Conservation (phyloP, 2,113 vertebrate genomes). For the Pholis gunnellus region DNA sequence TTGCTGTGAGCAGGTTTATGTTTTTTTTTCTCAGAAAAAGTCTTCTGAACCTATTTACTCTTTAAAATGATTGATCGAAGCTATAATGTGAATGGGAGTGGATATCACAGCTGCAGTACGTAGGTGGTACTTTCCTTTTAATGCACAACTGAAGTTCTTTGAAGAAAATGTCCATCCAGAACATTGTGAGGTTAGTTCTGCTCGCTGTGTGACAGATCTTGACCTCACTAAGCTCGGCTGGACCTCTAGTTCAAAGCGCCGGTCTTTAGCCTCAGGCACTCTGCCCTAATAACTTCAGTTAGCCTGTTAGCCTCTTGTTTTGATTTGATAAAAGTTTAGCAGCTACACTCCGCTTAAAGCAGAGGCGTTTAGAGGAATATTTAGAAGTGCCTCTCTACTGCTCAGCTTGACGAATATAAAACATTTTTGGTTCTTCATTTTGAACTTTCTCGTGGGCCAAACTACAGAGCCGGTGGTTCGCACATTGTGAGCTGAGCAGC, state of each 20-base stretch:
- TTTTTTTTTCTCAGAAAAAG: background rate
- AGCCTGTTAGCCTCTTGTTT: constrained; percentile 83
- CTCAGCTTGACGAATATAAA: constrained; percentile 34
- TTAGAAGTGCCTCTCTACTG: constrained; percentile 21
- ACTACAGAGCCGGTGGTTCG: constrained; percentile 37
- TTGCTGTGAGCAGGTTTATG: background rate
- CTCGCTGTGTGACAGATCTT: constrained; percentile 65
- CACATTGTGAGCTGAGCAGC: constrained; percentile 60
- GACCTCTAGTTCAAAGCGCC: constrained; percentile 79
- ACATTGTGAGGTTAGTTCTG: constrained; percentile 49
- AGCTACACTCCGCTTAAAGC: background rate
- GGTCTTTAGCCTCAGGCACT: constrained; percentile 86
- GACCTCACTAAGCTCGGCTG: constrained; percentile 75
- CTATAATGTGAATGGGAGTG: background rate
- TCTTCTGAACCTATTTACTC: background rate
- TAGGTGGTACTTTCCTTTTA: background rate
- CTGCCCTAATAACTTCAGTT: constrained; percentile 92
- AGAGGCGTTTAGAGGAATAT: background rate
- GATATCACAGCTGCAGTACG: background rate
- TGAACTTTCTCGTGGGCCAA: constrained; percentile 36
- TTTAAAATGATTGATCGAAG: background rate
- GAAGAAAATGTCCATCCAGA: constrained; percentile 20
- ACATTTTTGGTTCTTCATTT: constrained; percentile 32
- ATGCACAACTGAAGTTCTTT: constrained; percentile 15
- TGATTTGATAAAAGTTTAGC: constrained; percentile 45